Evolutionary conservation across 2,113 vertebrate species (phyloP), one percentile per base, ranked within the genome.

Genomic region (Origma solitaria): DNA sequence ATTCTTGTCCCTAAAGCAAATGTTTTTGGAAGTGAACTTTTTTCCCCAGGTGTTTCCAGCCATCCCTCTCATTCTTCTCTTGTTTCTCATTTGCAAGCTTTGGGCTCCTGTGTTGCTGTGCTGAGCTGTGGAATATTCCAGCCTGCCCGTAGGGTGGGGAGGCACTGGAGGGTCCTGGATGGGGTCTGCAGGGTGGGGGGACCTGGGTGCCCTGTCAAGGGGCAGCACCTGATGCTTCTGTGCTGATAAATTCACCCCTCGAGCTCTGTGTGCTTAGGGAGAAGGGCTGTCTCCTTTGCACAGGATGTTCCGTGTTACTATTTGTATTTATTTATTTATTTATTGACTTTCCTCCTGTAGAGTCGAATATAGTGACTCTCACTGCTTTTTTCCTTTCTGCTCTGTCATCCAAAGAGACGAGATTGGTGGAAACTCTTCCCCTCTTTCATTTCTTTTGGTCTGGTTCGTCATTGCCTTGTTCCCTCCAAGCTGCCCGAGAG

Each of bases 81-180:
- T 17, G 65, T 7, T 3, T 80, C 87, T 86, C 19, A 37, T 65
- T 61, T 40, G 37, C 30, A 50, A 7, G 23, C 35, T 49, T 1
- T 54, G 7, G 15, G 33, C 38, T 91, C 40, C 31, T 9, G 7
- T 12, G 2, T 37, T 2, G 2, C 31, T 71, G 51, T 23, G 23
- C 44, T 13, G 18, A 81, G 23, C 81, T 77, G 20, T 23, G 56
- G 22, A 51, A 45, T 15, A 15, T 15, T 68, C 19, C 69, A 68
- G 77, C 50, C 0, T 0, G 0, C 18, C 60, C 60, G 65, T n/a
- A 51, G 57, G 7, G 0, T 7, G 23, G 28, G 33, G 70, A 64
- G 64, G 24, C 18, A 45, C 3, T 85, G 68, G 19, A 0, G 3
- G 64, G 35, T 72, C 50, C 75, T 71, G 11, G 2, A 0, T 19